Evolutionary conservation across 2,797 vertebrate genomes (phyloP).

Genomic region (Brachymystax lenok): DNA sequence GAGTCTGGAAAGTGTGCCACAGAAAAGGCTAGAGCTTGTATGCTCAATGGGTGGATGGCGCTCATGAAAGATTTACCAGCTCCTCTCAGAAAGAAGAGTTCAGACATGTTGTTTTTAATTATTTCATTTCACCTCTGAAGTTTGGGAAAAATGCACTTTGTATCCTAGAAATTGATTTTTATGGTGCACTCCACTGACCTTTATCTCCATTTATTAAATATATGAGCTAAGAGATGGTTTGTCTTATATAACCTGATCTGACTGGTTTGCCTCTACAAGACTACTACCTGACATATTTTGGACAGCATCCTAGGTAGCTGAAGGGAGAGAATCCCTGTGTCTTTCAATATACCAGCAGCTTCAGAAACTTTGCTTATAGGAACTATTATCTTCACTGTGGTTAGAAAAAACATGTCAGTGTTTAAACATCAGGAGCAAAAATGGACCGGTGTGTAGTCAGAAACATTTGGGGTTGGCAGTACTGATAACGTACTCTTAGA

Average conservation of each 20-base stretch:
- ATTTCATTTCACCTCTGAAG: conserved; percentile 61
- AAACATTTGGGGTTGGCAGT: too few species aligned
- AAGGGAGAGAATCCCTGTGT: too few species aligned
- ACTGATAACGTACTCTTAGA: too few species aligned
- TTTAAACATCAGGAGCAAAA: too few species aligned
- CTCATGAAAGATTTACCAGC: conserved; percentile 72
- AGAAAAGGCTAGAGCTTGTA: conserved; percentile 58
- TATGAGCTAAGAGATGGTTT: neutral
- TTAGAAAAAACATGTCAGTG: too few species aligned
- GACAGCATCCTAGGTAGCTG: too few species aligned
- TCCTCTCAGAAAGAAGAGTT: conserved; percentile 54
- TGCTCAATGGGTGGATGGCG: conserved; percentile 55
- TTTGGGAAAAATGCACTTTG: conserved; percentile 45
- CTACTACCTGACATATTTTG: neutral
- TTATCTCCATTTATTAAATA: conserved; percentile 44
- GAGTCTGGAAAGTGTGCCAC: conserved; percentile 67
- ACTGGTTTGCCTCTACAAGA: neutral
- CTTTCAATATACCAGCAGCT: too few species aligned
- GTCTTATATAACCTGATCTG: neutral
- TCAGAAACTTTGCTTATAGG: too few species aligned
- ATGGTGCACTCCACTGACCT: conserved; percentile 20
- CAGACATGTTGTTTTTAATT: conserved; percentile 61
- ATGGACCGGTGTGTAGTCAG: too few species aligned
- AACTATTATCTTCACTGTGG: too few species aligned
- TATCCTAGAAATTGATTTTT: conserved; percentile 35